A percentile compares a stretch with the other conserved stretches of the same genome.
Evolutionary conservation across 1,140 invertebrate genomes (phyloP).

Genomic region (Hycleus phaleratus): DNA sequence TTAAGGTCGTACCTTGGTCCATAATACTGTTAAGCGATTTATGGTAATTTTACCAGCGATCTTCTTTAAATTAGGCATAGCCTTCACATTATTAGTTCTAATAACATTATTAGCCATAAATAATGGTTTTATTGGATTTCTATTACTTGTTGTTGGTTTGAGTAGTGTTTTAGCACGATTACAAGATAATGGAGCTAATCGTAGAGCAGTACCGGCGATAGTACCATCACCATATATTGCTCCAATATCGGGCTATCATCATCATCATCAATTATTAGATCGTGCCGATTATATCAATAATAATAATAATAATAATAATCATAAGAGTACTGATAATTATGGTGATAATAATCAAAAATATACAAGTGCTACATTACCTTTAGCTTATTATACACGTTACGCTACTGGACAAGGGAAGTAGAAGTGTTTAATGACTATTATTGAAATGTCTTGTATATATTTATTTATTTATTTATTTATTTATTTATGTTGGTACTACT

Average conservation of each 20-base stretch:
- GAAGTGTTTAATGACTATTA: too few species aligned
- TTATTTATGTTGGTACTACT: too few species aligned
- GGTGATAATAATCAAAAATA: too few species aligned
- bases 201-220: neutral
- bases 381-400: neutral
- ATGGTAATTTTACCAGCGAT: slow-evolving; percentile 36
- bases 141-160: slow-evolving; percentile 37
- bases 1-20: slow-evolving; percentile 35
- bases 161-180: slow-evolving; percentile 36
- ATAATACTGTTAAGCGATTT: slow-evolving; percentile 35
- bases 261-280: too few species aligned
- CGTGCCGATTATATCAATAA: too few species aligned
- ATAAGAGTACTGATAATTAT: too few species aligned
- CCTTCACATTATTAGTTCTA: slow-evolving; percentile 36
- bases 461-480: too few species aligned
- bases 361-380: too few species aligned
- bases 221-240: neutral
- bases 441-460: too few species aligned
- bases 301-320: too few species aligned
- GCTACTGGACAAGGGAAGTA: neutral
- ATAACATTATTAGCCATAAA: slow-evolving; percentile 36
- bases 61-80: slow-evolving; percentile 40
- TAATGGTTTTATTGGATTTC: slow-evolving; percentile 38
- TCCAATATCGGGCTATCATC: too few species aligned
- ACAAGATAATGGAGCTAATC: slow-evolving; percentile 21